Evolutionary conservation across 2,797 vertebrate genomes (phyloP).

Genomic region (Sarcoramphus papa): DNA sequence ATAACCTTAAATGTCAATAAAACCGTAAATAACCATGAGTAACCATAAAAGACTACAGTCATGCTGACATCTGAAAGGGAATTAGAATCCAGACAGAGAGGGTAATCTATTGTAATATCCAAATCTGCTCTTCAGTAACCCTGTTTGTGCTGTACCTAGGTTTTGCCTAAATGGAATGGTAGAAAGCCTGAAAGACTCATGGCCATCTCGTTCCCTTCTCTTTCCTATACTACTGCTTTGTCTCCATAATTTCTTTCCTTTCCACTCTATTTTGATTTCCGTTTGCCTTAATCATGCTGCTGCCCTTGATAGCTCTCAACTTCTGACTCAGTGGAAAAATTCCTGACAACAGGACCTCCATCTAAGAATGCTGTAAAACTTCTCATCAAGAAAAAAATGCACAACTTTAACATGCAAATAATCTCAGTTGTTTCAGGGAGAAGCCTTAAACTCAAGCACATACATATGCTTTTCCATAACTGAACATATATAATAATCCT

Average conservation of each 20-base stretch:
- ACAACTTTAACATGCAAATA: neutral
- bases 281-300: neutral
- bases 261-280: neutral
- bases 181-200: neutral
- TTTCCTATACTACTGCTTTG: neutral
- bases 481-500: neutral
- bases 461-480: neutral
- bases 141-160: neutral
- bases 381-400: neutral
- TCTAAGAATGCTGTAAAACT: neutral
- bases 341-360: neutral
- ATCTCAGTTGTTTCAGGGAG: neutral
- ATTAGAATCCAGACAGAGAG: neutral
- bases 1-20: neutral
- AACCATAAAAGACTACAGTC: neutral
- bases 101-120: neutral
- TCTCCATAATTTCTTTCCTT: neutral
- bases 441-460: neutral
- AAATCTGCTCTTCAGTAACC: neutral
- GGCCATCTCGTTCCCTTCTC: neutral
- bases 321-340: neutral
- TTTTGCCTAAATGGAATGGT: neutral
- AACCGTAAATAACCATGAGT: neutral
- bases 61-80: neutral
- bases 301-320: neutral